Base-by-base conservation (phyloP, 2,797 vertebrate genomes). In the Knipowitschia caucasica region DNA sequence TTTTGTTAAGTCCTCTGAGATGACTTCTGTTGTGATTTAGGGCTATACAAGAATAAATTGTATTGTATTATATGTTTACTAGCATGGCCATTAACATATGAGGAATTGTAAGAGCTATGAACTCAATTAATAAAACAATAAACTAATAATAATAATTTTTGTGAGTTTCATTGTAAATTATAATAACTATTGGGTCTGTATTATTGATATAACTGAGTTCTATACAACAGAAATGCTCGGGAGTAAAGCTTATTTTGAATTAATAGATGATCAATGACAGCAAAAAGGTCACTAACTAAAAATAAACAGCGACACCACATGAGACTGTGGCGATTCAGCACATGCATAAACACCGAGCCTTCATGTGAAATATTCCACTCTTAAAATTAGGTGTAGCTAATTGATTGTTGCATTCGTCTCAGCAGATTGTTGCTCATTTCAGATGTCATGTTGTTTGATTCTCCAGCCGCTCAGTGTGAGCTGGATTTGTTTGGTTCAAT, bases 401-500 rank as follows among this genome's bases (percentile, higher is more conserved):
- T 10, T 17, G 7, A 14, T 18, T 5, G 26, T n/a, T 14, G 9
- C n/a, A 30, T 18, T 30, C 20, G 27, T 11, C 26, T 12, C 27
- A 30, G 1, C 25, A 30, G 26, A 18, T 14, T 20, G 44, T 47
- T 31, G 44, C 26, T 30, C 26, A 12, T 47, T 20, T 31, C 27
- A 47, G 27, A 30, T 27, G 5, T 20, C 43, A 20, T 17, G 9
- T 12, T 29, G 27, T 47, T 30, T 30, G 44, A 31, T 18, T 31
- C 44, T 12, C 27, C 44, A 30, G 26, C 17, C 9, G 27, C 17
- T 20, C 10, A 7, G 44, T 10, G 5, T 30, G 31, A 47, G 44
- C 17, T 30, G 26, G 44, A 47, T 47, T 46, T 46, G 27, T 46
- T 46, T 47, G 17, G 17, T 30, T 47, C 44, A 29, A 12, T 29